Percentiles rank a stretch among this genome's conserved stretches.
These are phyloP conservation scores for Morbakka virulenta DNA, from an alignment of 30 jellyfish, hydroid and myxozoan genomes.

Conservation along the genomic window DNA sequence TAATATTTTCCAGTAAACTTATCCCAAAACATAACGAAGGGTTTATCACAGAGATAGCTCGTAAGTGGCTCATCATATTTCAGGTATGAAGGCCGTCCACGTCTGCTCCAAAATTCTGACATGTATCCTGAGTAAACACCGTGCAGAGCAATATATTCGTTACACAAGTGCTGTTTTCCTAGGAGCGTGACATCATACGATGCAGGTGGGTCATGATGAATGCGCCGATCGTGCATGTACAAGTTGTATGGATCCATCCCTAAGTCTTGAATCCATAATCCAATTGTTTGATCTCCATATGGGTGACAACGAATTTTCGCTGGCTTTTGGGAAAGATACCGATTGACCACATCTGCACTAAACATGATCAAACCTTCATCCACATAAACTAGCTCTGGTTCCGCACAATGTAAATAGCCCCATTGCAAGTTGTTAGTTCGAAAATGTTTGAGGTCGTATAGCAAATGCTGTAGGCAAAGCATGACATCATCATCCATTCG, in stretches of 20 bases:
- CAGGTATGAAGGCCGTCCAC: slow-evolving; percentile 2
- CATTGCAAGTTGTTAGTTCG: slow-evolving; percentile 44
- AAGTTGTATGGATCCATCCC: slow-evolving; percentile 41
- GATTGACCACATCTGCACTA: slow-evolving; percentile 50
- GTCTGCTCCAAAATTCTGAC: slow-evolving; percentile 60
- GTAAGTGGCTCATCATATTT: neutral
- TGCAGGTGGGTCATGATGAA: slow-evolving; percentile 80
- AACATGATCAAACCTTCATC: slow-evolving; percentile 78
- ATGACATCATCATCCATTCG: slow-evolving; percentile 76
- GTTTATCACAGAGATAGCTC: slow-evolving; percentile 12
- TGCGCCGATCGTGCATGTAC: slow-evolving; percentile 57
- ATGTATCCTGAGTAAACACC: slow-evolving; percentile 61
- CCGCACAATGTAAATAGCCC: slow-evolving; percentile 58
- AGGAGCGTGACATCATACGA: slow-evolving; percentile 36
- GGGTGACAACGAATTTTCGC: slow-evolving; percentile 63
- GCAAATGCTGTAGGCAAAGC: slow-evolving; percentile 55
- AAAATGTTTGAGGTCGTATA: slow-evolving; percentile 32
- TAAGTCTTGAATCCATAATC: slow-evolving; percentile 62
- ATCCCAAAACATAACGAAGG: slow-evolving; percentile 35
- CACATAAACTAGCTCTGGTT: slow-evolving; percentile 23
- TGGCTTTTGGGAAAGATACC: slow-evolving; percentile 74
- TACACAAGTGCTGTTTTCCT: slow-evolving; percentile 38
- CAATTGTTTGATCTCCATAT: slow-evolving; percentile 68
- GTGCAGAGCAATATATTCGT: slow-evolving; percentile 50
- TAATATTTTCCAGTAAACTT: slow-evolving; percentile 11